phyloP scores from a whole-genome alignment of 2,888 invertebrate genomes.

The Chromoteleia sp. region DNA sequence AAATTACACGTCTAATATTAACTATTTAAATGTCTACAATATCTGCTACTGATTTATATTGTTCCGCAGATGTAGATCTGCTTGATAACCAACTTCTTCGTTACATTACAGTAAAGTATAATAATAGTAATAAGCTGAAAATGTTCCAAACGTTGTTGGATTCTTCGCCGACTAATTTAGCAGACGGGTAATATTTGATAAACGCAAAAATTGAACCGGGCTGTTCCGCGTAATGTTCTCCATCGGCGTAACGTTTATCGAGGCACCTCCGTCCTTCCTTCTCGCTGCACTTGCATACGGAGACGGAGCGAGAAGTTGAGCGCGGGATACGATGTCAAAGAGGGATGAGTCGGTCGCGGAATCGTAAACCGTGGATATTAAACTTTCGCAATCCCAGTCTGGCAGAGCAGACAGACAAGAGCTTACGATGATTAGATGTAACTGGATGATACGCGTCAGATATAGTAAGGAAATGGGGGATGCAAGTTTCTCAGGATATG shows the following conservation, averaged over 20 bases:
- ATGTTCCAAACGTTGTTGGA: slow-evolving; percentile 29
- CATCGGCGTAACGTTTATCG: slow-evolving; percentile 66
- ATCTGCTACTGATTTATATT: not conserved
- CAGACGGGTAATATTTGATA: slow-evolving; percentile 34
- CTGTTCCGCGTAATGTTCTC: slow-evolving; percentile 40
- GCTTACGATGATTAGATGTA: slow-evolving; percentile 85
- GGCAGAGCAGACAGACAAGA: slow-evolving; percentile 79
- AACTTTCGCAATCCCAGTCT: slow-evolving; percentile 83
- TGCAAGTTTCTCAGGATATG: slow-evolving; percentile 72
- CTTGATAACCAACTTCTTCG: slow-evolving; percentile 6
- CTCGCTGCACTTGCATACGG: slow-evolving; percentile 56
- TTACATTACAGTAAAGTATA: slow-evolving; percentile 9
- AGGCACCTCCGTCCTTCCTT: slow-evolving; percentile 60
- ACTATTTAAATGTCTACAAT: not conserved
- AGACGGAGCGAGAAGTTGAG: slow-evolving; percentile 27
- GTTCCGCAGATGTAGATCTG: not conserved
- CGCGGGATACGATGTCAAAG: slow-evolving; percentile 27
- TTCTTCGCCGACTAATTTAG: slow-evolving; percentile 39
- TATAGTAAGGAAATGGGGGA: slow-evolving; percentile 63
- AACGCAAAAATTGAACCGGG: slow-evolving; percentile 43
- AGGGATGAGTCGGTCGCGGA: slow-evolving; percentile 77
- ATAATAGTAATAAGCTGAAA: slow-evolving; percentile 43
- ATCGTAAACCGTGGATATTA: slow-evolving; percentile 84
- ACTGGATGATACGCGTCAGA: slow-evolving; percentile 81
- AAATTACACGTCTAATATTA: too few relatives aligned